A percentile compares a stretch with the other conserved stretches of the same genome.
Conservation (phyloP, 1,140 invertebrate genomes). For the Dryas iulia region DNA sequence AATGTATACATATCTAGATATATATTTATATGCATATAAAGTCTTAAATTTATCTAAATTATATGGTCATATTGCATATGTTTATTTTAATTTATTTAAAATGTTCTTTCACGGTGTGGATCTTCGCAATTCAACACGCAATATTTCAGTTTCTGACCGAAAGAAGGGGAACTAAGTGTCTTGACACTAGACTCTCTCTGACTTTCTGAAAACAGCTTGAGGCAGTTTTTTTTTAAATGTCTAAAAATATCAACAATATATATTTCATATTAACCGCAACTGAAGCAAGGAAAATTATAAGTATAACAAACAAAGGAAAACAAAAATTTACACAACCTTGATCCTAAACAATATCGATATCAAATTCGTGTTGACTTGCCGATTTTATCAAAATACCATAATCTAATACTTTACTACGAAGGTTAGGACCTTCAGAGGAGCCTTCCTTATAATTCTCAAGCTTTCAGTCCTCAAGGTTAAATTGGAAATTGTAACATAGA, state of each 20-base stretch:
- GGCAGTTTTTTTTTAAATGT: neutral
- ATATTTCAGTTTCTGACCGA: too few species aligned
- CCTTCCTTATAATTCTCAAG: constrained; percentile 12
- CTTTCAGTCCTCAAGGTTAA: constrained; percentile 14
- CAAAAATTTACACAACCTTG: neutral
- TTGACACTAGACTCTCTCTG: too few species aligned
- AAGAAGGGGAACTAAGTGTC: too few species aligned
- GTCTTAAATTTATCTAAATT: too few species aligned
- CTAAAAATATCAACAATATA: neutral
- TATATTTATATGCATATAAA: too few species aligned
- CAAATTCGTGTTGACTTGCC: constrained; percentile 19
- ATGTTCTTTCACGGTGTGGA: too few species aligned
- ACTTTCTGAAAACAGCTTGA: too few species aligned
- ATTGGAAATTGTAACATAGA: constrained; percentile 3
- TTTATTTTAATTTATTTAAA: too few species aligned
- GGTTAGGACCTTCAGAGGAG: constrained; percentile 24
- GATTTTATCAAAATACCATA: constrained; percentile 24
- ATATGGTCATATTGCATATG: too few species aligned
- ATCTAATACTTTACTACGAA: constrained; percentile 11
- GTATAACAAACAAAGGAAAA: neutral
- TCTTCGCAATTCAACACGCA: too few species aligned
- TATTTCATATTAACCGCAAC: neutral
- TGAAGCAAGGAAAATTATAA: too few species aligned
- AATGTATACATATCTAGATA: too few species aligned
- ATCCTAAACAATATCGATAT: constrained; percentile 12